These are phyloP conservation scores for Phorcus lineatus DNA, from an alignment of 2,888 invertebrate species.

Conservation along the genomic window DNA sequence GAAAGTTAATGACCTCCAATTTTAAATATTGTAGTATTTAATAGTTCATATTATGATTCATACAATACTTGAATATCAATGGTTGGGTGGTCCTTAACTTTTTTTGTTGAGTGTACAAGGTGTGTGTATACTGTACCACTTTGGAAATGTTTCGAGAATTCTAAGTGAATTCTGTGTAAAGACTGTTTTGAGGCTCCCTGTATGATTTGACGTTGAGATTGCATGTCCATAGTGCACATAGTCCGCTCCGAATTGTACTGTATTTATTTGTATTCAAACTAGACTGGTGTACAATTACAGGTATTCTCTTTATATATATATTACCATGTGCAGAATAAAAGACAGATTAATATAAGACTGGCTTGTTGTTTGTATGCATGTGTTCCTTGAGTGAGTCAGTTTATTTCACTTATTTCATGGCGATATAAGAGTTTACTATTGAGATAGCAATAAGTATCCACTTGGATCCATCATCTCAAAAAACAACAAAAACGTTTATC, in stretches of 20 bases:
- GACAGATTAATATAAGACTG: not conserved
- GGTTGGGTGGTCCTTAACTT: no score
- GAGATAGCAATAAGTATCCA: no score
- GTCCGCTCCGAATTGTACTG: not conserved
- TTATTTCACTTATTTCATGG: no score
- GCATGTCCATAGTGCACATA: not conserved
- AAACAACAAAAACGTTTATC: no score
- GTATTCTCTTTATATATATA: slow-evolving; percentile 28
- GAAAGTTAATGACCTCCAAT: no score
- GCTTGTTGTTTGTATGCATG: no score
- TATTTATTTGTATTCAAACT: slow-evolving; percentile 31
- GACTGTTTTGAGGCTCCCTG: not conserved
- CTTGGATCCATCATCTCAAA: no score
- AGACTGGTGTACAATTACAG: slow-evolving; percentile 29
- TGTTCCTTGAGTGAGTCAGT: no score
- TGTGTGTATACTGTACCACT: not conserved
- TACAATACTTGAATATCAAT: not conserved
- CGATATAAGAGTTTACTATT: no score
- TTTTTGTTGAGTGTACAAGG: no score
- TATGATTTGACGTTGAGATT: slow-evolving; percentile 6
- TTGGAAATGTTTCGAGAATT: slow-evolving; percentile 11
- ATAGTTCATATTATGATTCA: not conserved
- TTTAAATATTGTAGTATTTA: not conserved
- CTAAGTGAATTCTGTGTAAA: not conserved
- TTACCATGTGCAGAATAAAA: slow-evolving; percentile 30